Evolutionary conservation across 2,113 vertebrate genomes (phyloP), one percentile per base, ranked within the genome.

Genomic region (Apodemus speciosus): DNA sequence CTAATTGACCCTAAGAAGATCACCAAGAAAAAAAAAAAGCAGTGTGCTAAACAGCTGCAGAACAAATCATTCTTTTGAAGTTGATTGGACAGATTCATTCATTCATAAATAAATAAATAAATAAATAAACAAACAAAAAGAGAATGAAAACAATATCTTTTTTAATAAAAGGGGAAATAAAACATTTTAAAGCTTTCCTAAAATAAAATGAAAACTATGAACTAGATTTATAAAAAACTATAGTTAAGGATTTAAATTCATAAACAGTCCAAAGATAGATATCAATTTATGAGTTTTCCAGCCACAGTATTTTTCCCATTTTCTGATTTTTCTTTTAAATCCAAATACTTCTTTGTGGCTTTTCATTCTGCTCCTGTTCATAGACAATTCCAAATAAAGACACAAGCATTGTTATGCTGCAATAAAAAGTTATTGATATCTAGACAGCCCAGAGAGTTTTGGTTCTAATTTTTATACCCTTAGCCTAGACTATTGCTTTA

Each of bases 61-160:
- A 94, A 43, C 60, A 90, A 94, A 93, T 9, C 8, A 62, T n/a
- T 85, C 32, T 77, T 90, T 83, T 81, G 69, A 84, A 60, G 6
- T 32, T 1, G 6, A 23, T n/a, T 14, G 35, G 40, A 43, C 13
- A 75, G 10, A 38, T 85, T 89, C n/a, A n/a, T n/a, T n/a, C n/a
- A n/a, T n/a, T n/a, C 25, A 53, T 2, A 21, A 75, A 35, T 18
- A 62, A 64, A 46, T 14, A 38, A 27, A 40, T 1, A 60, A 46
- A 84, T 1, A 43, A 64, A 46, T 7, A 38, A 27, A 38, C 2
- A 58, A 43, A 84, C 4, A 46, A 49, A 32, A 9, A 38, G 9
- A 58, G 18, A 38, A n/a, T 58, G 23, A 38, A 25, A 81, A 58
- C 20, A 81, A 58, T 35, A 18, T 6, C 9, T 21, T 35, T 53